Conservation (phyloP, 2,113 vertebrate species). For the Neotoma lepida region DNA sequence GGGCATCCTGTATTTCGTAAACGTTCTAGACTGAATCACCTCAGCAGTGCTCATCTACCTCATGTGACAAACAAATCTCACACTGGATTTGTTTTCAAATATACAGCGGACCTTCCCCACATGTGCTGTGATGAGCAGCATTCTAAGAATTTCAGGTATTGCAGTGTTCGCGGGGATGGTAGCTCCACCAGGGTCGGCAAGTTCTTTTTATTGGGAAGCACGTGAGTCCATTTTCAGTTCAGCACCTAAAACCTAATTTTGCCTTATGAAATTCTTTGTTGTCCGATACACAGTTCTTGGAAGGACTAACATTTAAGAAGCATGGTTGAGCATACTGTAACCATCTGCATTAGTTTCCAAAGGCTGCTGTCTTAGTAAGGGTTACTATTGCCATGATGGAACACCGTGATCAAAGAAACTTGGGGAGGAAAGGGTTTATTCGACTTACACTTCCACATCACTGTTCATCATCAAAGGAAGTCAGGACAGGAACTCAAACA, state of each 20-base stretch:
- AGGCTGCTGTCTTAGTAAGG: background rate
- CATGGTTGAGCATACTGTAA: background rate
- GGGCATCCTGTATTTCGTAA: background rate
- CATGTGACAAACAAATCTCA: constrained; percentile 1
- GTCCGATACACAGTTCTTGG: background rate
- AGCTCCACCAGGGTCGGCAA: background rate
- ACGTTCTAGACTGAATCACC: background rate
- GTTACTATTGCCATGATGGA: background rate
- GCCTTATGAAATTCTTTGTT: background rate
- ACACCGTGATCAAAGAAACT: background rate
- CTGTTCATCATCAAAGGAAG: background rate
- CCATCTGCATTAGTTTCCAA: background rate
- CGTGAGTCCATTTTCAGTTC: background rate
- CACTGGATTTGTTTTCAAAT: background rate
- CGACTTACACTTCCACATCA: background rate
- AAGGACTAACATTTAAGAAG: constrained; percentile 6
- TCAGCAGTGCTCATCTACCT: constrained; percentile 26
- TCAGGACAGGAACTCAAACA: background rate
- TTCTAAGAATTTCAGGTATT: background rate
- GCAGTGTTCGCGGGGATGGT: background rate
- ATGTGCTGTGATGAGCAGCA: background rate
- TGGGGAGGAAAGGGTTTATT: background rate
- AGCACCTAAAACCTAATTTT: background rate
- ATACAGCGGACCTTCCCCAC: background rate
- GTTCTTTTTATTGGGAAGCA: constrained; percentile 29